Evolutionary conservation across 1,140 invertebrate species (phyloP), one percentile per base, ranked within the genome.

Genomic region (Brachionus rubens): DNA sequence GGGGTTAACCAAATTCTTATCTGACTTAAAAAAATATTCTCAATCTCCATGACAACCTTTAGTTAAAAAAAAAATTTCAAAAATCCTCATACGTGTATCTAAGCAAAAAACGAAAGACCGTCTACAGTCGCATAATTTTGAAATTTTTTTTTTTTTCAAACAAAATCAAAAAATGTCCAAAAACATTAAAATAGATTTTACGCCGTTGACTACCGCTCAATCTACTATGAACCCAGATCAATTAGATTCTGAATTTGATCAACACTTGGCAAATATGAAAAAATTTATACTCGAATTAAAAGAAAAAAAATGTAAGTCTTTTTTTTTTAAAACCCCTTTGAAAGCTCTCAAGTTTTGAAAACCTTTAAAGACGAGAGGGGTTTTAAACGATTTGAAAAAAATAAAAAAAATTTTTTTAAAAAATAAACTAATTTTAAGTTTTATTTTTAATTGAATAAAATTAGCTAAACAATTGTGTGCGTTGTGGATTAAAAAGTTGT

Each of bases 401-500:
- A n/a, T n/a, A n/a, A n/a, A n/a, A n/a, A n/a, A n/a, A n/a, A n/a
- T n/a, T n/a, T n/a, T n/a, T n/a, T n/a, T n/a, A n/a, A n/a, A n/a
- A n/a, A n/a, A n/a, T n/a, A n/a, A n/a, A 54, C 48, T 77, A 41
- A 30, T 21, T 36, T 67, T 48, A 47, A 26, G 43, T 48, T 48
- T 47, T 10, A 12, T 46, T 33, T 75, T 9, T 33, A 26, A 28
- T 48, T 62, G 33, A 26, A 12, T 5, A 28, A 28, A 78, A 79
- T 33, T 78, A 84, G 83, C 84, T 72, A 79, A 83, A 56, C 82
- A 85, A 77, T 81, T 80, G 78, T 83, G 82, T 81, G 83, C 83
- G 26, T 79, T 84, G 12, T 85, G 83, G 83, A 85, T 85, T 52
- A 84, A 84, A 76, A 84, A 84, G 75, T 77, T 85, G 24, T 84